Percentiles rank a stretch among this genome's conserved stretches.
Evolutionary conservation across 2,797 vertebrate genomes (phyloP).

Genomic region (Champsocephalus esox): DNA sequence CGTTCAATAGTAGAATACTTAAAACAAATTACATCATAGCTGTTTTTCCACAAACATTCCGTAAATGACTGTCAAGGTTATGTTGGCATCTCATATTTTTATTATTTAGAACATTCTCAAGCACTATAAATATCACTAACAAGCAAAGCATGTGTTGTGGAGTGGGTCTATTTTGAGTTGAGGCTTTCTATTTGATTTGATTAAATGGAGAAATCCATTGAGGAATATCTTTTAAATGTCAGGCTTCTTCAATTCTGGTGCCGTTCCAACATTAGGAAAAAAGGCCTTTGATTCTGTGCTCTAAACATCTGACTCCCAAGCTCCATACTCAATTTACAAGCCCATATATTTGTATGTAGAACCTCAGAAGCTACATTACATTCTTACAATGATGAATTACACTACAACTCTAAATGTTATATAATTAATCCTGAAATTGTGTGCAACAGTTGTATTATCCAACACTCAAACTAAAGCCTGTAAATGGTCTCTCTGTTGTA

Average conservation of each 20-base stretch:
- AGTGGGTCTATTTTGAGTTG: conserved; percentile 10
- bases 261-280: conserved; percentile 11
- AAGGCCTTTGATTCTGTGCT: background rate
- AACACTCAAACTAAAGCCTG: background rate
- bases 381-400: background rate
- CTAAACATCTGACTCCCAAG: background rate
- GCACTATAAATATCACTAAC: background rate
- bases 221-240: conserved; percentile 18
- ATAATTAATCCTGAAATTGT: background rate
- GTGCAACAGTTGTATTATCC: background rate
- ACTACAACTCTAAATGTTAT: background rate
- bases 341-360: background rate
- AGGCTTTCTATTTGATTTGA: conserved; percentile 40
- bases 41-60: conserved; percentile 2
- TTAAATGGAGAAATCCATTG: conserved; percentile 32
- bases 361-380: background rate
- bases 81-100: conserved; percentile 17
- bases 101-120: conserved; percentile 9
- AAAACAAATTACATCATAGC: conserved; percentile 40
- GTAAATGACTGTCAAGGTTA: conserved; percentile 37
- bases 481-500: background rate
- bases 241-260: conserved; percentile 13
- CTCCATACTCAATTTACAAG: background rate
- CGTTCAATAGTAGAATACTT: conserved; percentile 51
- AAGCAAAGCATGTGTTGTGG: background rate